Conservation (phyloP, 2,113 vertebrate genomes). For the Lasiurus cinereus region DNA sequence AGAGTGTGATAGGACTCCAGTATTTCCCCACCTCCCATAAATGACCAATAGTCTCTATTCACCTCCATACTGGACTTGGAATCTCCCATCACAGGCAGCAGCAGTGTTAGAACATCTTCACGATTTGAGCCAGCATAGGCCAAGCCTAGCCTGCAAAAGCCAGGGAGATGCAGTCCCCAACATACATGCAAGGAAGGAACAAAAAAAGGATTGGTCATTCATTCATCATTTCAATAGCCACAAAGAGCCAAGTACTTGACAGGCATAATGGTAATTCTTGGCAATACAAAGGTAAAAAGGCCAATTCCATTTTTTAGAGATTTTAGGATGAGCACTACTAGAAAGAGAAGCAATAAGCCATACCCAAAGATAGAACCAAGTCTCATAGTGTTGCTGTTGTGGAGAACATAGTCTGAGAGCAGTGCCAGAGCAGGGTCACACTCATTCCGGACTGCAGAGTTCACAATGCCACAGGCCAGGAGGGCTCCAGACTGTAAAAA, state of each 20-base stretch:
- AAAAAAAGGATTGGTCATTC: background rate
- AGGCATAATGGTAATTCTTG: background rate
- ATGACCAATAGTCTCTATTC: conserved; percentile 7
- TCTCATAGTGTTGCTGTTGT: conserved; percentile 98
- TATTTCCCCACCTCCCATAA: background rate
- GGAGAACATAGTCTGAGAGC: conserved; percentile 97
- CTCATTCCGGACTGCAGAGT: conserved; percentile 98
- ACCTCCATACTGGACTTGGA: conserved; percentile 99
- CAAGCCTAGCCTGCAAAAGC: conserved; percentile 92
- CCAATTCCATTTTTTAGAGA: background rate
- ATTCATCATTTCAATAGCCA: background rate
- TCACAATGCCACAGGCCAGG: conserved; percentile 98
- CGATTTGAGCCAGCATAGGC: conserved; percentile 98
- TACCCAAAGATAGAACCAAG: conserved; percentile 99
- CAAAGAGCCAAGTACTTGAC: background rate
- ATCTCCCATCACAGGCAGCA: conserved; percentile 98
- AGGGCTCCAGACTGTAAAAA: conserved; percentile 94
- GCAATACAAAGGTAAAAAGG: conserved; percentile 14
- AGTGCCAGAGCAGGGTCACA: conserved; percentile 98
- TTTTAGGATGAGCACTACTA: background rate
- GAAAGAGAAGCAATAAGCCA: conserved; percentile 57
- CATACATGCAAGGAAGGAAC: background rate
- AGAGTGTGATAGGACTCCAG: background rate
- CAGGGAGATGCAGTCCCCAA: background rate
- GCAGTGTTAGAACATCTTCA: conserved; percentile 96